Conservation (phyloP, 2,113 vertebrate genomes). For the Vombatus ursinus region DNA sequence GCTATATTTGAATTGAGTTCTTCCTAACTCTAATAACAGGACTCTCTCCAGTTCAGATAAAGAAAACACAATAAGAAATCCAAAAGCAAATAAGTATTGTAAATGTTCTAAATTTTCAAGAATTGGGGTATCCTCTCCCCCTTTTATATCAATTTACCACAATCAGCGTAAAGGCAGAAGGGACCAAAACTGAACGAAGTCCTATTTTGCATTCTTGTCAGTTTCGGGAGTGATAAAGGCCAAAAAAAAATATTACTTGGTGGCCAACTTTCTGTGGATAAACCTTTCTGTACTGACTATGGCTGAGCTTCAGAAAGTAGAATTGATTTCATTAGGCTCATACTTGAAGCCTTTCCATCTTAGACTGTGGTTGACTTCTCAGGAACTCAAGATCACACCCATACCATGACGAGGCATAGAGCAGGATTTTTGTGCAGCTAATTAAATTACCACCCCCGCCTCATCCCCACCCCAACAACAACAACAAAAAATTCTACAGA, state of each 20-base stretch:
- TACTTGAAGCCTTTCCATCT: background rate
- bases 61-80: background rate
- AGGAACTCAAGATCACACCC: background rate
- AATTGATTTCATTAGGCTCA: background rate
- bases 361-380: background rate
- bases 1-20: background rate
- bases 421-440: background rate
- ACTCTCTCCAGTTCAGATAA: background rate
- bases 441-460: background rate
- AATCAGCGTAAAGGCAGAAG: background rate
- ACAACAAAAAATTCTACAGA: background rate
- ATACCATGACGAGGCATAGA: background rate
- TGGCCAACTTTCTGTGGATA: background rate
- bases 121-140: background rate
- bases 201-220: background rate
- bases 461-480: no score
- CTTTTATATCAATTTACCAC: background rate
- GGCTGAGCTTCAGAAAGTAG: background rate
- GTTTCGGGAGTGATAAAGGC: background rate
- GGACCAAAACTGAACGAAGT: background rate
- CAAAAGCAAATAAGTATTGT: background rate
- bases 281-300: background rate
- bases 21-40: background rate
- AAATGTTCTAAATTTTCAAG: background rate
- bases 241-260: background rate